Conservation (phyloP, 2,113 vertebrate species). For the Dromiciops gliroides region DNA sequence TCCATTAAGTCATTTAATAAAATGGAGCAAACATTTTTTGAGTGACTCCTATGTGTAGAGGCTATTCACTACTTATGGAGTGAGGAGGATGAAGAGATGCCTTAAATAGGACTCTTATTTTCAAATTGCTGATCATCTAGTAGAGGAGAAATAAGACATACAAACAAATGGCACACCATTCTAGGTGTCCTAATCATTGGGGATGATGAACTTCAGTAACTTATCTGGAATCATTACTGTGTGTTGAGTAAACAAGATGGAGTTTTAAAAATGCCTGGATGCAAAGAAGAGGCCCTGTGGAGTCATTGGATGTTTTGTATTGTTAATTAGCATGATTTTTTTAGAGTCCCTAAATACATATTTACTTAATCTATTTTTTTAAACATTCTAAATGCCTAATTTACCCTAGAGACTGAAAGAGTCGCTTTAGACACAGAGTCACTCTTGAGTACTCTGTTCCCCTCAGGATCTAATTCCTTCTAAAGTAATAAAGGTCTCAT, state of each 20-base stretch:
- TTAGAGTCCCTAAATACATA: neutral
- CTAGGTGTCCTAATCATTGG: neutral
- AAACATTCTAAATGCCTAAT: neutral
- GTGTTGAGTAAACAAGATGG: neutral
- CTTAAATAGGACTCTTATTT: neutral
- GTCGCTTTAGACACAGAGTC: slow-evolving; percentile 36
- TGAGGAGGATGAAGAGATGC: neutral
- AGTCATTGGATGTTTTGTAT: neutral
- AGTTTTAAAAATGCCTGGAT: neutral
- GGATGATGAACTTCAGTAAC: neutral
- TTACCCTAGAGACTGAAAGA: neutral
- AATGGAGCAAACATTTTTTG: neutral
- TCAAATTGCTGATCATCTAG: neutral
- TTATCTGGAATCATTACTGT: neutral
- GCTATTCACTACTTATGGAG: neutral
- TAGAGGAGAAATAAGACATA: neutral
- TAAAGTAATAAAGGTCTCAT: slow-evolving; percentile 60
- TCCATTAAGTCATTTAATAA: neutral
- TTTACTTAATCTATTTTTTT: neutral
- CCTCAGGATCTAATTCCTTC: slow-evolving; percentile 41
- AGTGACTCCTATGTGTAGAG: neutral
- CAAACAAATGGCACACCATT: neutral
- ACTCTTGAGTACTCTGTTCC: slow-evolving; percentile 13
- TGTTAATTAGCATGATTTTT: slow-evolving; percentile 52
- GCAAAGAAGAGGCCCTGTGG: neutral